phyloP scores from a whole-genome alignment of 2,113 vertebrate genomes.

The Neolamprologus falcicula region DNA sequence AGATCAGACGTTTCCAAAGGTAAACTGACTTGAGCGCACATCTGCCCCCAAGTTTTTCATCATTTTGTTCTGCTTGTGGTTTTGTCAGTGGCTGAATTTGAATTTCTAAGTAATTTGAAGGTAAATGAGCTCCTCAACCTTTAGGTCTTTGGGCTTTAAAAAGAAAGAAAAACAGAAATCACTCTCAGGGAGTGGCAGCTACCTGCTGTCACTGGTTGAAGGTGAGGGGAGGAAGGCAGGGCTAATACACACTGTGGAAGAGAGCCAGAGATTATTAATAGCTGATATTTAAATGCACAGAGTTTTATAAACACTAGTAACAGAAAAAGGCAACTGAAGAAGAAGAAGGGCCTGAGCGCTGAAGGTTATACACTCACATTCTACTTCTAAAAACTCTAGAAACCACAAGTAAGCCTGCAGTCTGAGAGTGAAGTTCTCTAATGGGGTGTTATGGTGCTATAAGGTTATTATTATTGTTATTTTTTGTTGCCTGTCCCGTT shows the following conservation, averaged over 20 bases:
- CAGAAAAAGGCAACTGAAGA: not conserved
- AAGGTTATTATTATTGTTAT: not conserved
- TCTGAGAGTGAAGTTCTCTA: not conserved
- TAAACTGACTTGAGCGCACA: not conserved
- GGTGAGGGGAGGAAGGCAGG: not conserved
- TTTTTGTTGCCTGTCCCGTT: no score
- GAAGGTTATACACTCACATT: not conserved
- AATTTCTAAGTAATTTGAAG: not conserved
- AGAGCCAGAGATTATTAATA: not conserved
- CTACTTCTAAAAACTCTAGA: not conserved
- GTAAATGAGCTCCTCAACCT: not conserved
- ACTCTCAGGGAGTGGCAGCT: not conserved
- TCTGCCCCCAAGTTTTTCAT: not conserved
- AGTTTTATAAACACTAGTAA: not conserved
- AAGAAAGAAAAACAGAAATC: not conserved
- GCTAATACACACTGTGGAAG: not conserved
- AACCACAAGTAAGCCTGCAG: not conserved
- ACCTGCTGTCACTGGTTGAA: not conserved
- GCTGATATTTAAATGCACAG: not conserved
- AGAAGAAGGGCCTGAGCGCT: fast-evolving
- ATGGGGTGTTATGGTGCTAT: not conserved
- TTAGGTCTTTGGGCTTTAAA: not conserved
- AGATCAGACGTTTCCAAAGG: not conserved
- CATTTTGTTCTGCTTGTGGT: not conserved
- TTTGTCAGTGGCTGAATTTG: not conserved